Evolutionary conservation across 2,113 vertebrate species (phyloP).

Genomic region (Elanus axillaris): DNA sequence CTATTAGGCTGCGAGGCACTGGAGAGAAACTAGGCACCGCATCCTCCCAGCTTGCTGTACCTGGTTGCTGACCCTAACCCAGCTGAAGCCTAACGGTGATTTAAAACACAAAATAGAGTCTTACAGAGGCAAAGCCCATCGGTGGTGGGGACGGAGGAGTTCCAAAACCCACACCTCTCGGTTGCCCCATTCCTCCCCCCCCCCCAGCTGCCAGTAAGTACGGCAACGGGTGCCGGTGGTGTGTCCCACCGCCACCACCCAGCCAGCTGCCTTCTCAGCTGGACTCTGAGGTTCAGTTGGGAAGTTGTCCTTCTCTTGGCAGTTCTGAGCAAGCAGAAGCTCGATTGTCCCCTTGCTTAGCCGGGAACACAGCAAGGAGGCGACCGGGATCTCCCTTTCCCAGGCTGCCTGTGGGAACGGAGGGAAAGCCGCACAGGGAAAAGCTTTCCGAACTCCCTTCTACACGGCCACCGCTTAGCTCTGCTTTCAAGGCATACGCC

Average conservation of each 20-base stretch:
- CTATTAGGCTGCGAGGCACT: background rate
- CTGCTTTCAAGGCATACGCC: background rate
- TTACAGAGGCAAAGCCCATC: background rate
- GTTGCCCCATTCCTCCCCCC: background rate
- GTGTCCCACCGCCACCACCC: background rate
- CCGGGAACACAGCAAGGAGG: background rate
- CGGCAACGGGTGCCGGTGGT: background rate
- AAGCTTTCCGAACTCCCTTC: background rate
- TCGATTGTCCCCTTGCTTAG: background rate
- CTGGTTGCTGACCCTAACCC: background rate
- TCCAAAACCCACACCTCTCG: background rate
- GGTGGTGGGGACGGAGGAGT: background rate
- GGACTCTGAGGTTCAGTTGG: background rate
- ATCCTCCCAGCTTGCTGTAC: background rate
- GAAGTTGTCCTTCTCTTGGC: background rate
- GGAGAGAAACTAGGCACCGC: background rate
- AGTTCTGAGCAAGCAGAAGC: background rate
- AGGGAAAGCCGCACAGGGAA: background rate
- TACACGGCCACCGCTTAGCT: background rate
- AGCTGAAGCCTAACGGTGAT: background rate
- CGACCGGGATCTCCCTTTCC: background rate
- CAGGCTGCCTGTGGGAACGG: background rate
- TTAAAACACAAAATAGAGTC: accelerated
- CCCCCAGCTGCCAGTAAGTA: background rate
- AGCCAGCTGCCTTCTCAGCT: background rate